Conservation (phyloP, 2,888 invertebrate genomes). For the Sinelater perroti region DNA sequence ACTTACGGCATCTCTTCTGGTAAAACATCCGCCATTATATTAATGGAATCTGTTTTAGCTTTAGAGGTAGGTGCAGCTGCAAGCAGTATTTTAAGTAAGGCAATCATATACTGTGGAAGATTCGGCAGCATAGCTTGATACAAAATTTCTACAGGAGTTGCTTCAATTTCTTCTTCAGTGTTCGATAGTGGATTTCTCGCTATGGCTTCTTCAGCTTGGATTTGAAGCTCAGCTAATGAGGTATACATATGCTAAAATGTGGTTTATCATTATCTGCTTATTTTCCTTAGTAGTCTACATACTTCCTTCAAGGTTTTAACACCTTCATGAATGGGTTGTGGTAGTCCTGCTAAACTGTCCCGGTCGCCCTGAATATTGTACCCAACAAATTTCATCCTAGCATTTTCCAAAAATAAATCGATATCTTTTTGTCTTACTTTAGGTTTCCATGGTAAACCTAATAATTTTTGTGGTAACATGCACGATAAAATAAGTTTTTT, state of each 20-base stretch:
- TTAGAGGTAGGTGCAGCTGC: slow-evolving; percentile 99
- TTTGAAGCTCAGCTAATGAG: slow-evolving; percentile 91
- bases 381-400: slow-evolving; percentile 94
- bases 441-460: slow-evolving; percentile 91
- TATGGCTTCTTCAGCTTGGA: slow-evolving; percentile 90
- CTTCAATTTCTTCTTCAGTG: slow-evolving; percentile 78
- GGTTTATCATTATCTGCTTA: neutral
- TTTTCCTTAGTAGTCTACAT: slow-evolving; percentile 23
- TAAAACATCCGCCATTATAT: slow-evolving; percentile 96
- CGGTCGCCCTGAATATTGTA: slow-evolving; percentile 89
- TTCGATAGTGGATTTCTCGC: slow-evolving; percentile 90
- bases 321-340: slow-evolving; percentile 96
- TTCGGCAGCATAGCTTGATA: slow-evolving; percentile 96
- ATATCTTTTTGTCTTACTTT: slow-evolving; percentile 95
- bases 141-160: slow-evolving; percentile 86
- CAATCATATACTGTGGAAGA: slow-evolving; percentile 97
- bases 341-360: slow-evolving; percentile 91
- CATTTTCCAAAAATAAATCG: slow-evolving; percentile 89
- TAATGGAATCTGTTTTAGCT: slow-evolving; percentile 96
- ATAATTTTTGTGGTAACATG: neutral
- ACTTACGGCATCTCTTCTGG: slow-evolving; percentile 96
- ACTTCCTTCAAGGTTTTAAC: slow-evolving; percentile 85
- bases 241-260: slow-evolving; percentile 85
- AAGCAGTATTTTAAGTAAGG: slow-evolving; percentile 92
- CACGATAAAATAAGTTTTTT: no score